A percentile compares a stretch with the other conserved stretches of the same genome.
Conservation (phyloP, 2,888 invertebrate species). For the Nasonovia ribisnigri region DNA sequence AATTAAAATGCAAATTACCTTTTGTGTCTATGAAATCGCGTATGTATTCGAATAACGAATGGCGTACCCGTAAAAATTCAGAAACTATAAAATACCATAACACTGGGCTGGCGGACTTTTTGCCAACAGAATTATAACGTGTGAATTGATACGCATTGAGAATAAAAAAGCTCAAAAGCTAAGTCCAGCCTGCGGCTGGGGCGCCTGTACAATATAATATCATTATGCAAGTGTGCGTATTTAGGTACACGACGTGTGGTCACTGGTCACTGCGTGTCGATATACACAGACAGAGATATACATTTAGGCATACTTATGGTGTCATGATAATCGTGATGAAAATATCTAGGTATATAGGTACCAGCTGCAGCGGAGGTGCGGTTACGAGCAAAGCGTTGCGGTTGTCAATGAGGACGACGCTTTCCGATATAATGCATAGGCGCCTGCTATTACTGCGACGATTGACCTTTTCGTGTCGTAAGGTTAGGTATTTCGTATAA, state of each 20-base stretch:
- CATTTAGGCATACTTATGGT: not conserved
- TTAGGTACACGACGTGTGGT: not conserved
- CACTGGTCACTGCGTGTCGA: not conserved
- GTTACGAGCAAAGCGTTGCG: not conserved
- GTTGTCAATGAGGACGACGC: slow-evolving; percentile 26
- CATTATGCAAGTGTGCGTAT: not conserved
- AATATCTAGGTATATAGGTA: not conserved
- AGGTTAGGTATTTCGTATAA: not conserved
- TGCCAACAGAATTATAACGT: not conserved
- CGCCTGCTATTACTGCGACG: not conserved
- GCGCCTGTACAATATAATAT: too few species aligned
- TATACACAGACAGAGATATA: not conserved
- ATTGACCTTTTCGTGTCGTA: slow-evolving; percentile 58
- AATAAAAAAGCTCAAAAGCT: not conserved
- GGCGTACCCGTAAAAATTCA: not conserved
- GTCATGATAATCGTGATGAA: not conserved
- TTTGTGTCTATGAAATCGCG: not conserved
- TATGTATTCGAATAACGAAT: not conserved
- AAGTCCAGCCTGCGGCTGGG: not conserved
- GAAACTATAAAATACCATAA: not conserved
- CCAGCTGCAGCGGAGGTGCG: not conserved
- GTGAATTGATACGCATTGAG: not conserved
- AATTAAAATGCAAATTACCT: slow-evolving; percentile 45
- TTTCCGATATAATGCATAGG: slow-evolving; percentile 20
- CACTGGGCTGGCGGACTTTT: not conserved